phyloP scores from a whole-genome alignment of 2,888 invertebrate genomes.

The Beris morrisii region DNA sequence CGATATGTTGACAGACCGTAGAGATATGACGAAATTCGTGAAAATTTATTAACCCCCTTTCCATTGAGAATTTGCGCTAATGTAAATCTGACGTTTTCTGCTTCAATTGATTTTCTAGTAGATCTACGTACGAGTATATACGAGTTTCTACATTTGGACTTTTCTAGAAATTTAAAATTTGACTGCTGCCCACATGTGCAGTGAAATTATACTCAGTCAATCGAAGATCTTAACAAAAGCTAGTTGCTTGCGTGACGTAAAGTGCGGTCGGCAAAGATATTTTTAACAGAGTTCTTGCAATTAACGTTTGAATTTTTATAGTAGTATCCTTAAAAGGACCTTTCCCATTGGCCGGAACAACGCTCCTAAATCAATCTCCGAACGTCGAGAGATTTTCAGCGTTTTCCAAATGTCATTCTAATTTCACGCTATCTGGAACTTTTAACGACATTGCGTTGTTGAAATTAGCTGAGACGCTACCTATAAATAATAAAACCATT shows the following conservation, averaged over 20 bases:
- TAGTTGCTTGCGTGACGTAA: constrained; percentile 3
- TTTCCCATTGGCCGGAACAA: neutral
- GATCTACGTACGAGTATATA: too few species aligned
- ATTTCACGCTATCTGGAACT: neutral
- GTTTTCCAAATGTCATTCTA: neutral
- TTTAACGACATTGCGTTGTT: constrained; percentile 1
- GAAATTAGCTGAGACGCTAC: neutral
- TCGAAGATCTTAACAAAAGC: constrained; percentile 4
- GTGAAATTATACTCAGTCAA: neutral
- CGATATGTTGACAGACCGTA: too few species aligned
- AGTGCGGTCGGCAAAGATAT: too few species aligned
- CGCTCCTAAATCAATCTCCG: neutral
- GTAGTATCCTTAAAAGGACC: neutral
- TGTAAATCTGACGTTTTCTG: too few species aligned
- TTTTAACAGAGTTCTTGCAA: too few species aligned
- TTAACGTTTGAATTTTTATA: neutral
- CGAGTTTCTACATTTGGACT: too few species aligned
- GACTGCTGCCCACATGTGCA: neutral
- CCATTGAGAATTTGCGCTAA: too few species aligned
- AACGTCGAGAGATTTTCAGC: neutral
- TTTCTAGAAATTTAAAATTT: constrained; percentile 11
- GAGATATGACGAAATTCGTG: too few species aligned
- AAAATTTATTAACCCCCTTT: too few species aligned
- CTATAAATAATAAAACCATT: constrained; percentile 1
- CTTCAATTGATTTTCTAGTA: too few species aligned